Evolutionary conservation across 2,113 vertebrate genomes (phyloP).

Genomic region (Menidia beryllina): DNA sequence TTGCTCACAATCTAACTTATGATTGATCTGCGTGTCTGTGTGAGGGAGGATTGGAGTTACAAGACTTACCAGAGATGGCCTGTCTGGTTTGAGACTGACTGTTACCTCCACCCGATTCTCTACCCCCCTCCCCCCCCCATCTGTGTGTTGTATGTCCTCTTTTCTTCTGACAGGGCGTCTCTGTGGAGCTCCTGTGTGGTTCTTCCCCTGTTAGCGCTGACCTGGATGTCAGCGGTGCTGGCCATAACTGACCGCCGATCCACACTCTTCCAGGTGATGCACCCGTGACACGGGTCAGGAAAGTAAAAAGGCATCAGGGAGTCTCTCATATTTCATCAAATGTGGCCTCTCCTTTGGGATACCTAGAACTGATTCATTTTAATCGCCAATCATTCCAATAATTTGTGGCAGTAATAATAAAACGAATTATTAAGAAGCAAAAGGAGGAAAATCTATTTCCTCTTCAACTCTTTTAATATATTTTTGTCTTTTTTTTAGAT

Average conservation of each 20-base stretch:
- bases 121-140: slow-evolving; percentile 2
- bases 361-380: too few relatives aligned
- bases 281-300: background rate
- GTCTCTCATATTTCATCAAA: too few relatives aligned
- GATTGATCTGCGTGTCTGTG: slow-evolving; percentile 22
- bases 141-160: background rate
- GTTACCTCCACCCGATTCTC: slow-evolving; percentile 27
- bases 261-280: slow-evolving; percentile 90
- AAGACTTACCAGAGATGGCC: slow-evolving; percentile 21
- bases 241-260: slow-evolving; percentile 98
- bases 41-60: slow-evolving; percentile 25
- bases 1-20: slow-evolving; percentile 24
- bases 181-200: slow-evolving; percentile 81
- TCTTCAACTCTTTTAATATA: background rate
- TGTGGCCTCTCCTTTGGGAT: too few relatives aligned
- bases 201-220: slow-evolving; percentile 95
- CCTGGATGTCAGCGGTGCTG: slow-evolving; percentile 99
- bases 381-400: too few relatives aligned
- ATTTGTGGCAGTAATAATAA: too few relatives aligned
- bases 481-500: background rate
- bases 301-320: too few relatives aligned
- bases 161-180: slow-evolving; percentile 70
- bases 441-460: background rate
- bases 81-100: slow-evolving; percentile 54
- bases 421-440: background rate